These are phyloP conservation scores for Peromyscus melanophrys DNA, from an alignment of 2,797 vertebrate genomes.

Conservation along the genomic window DNA sequence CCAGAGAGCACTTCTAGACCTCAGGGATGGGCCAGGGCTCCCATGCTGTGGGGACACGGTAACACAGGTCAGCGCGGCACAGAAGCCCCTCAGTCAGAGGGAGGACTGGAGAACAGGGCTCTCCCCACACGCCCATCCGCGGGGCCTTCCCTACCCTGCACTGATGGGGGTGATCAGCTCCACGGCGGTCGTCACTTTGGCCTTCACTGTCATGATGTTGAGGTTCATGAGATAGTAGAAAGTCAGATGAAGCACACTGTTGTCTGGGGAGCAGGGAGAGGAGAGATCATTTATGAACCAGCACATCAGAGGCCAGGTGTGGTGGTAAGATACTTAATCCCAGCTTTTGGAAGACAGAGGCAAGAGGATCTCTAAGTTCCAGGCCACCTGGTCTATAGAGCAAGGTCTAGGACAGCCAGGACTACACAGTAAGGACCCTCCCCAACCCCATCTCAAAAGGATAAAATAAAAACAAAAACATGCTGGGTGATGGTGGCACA, in stretches of 20 bases:
- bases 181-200: conserved; percentile 92
- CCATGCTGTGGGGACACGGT: neutral
- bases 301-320: neutral
- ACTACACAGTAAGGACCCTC: neutral
- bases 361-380: neutral
- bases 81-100: neutral
- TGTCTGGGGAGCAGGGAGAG: conserved; percentile 90
- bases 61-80: neutral
- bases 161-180: conserved; percentile 94
- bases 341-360: neutral
- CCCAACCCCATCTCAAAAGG: neutral
- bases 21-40: neutral
- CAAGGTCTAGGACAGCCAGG: neutral
- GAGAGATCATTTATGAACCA: neutral
- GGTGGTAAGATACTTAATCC: neutral
- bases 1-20: conserved; percentile 1
- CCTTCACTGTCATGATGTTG: conserved; percentile 97
- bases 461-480: neutral
- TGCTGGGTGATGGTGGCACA: too few relatives aligned
- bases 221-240: conserved; percentile 99
- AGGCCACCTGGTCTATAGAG: neutral
- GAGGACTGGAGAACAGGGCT: neutral
- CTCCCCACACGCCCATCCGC: neutral
- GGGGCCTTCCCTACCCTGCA: conserved; percentile 91
- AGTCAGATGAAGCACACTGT: conserved; percentile 94